These are phyloP conservation scores for Zaprionus inermis DNA, from an alignment of 1,140 invertebrate species.

Conservation along the genomic window DNA sequence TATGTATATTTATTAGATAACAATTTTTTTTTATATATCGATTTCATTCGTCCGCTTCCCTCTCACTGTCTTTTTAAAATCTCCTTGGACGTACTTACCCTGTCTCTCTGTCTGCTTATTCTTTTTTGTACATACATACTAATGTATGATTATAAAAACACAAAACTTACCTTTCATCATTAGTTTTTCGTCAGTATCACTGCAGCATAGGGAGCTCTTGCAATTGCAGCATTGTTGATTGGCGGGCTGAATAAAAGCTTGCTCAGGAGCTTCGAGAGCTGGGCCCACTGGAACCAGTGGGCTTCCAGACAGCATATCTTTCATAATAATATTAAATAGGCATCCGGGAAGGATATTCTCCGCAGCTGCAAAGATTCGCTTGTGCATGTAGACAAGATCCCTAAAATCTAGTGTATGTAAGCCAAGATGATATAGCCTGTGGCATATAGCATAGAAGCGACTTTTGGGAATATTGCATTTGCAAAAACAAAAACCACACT, in stretches of 20 bases:
- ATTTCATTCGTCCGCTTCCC: too few relatives aligned
- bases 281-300: background rate
- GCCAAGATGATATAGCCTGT: constrained; percentile 65
- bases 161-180: constrained; percentile 40
- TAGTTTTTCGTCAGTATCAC: constrained; percentile 39
- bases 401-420: constrained; percentile 61
- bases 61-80: too few relatives aligned
- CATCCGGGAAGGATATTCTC: constrained; percentile 68
- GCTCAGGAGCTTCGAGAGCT: background rate
- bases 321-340: constrained; percentile 65
- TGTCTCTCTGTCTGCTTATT: background rate
- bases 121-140: background rate
- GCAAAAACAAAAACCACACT: constrained; percentile 73
- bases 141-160: background rate
- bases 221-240: constrained; percentile 58
- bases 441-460: constrained; percentile 69
- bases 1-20: too few relatives aligned
- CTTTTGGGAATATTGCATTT: constrained; percentile 67
- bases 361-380: constrained; percentile 65
- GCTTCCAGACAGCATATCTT: constrained; percentile 42
- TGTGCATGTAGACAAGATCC: constrained; percentile 67
- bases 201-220: constrained; percentile 60
- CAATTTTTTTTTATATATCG: too few relatives aligned
- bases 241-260: background rate
- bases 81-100: too few relatives aligned